phyloP scores from a whole-genome alignment of 2,888 invertebrate genomes.

The Hypolimnas misippus region DNA sequence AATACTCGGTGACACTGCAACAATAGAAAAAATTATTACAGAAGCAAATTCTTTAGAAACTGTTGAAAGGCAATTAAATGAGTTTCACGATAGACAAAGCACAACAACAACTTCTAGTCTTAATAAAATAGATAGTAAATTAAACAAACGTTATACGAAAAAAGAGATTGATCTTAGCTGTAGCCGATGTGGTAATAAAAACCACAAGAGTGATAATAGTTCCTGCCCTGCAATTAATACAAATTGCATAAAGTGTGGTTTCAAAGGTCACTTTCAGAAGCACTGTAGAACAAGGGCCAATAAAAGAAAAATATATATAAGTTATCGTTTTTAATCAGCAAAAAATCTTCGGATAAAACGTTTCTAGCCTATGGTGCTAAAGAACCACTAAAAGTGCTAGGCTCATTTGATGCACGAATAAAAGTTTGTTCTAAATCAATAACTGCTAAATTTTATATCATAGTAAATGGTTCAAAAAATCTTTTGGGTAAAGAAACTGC shows the following conservation, averaged over 20 bases:
- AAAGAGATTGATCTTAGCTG: no score
- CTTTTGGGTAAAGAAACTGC: neutral
- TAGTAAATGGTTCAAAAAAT: neutral
- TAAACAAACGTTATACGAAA: no score
- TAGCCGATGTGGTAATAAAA: no score
- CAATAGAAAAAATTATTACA: no score
- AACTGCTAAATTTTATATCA: neutral
- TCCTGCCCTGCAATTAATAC: neutral
- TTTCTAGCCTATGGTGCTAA: neutral
- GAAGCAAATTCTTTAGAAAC: no score
- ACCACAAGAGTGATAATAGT: no score
- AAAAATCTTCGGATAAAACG: neutral
- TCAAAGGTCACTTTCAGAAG: neutral
- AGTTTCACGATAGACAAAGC: no score
- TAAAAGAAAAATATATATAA: no score
- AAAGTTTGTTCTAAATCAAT: neutral
- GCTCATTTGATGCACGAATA: neutral
- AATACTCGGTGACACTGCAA: no score
- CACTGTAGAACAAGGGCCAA: neutral
- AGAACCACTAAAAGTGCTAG: neutral
- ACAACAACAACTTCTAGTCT: no score
- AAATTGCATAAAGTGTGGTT: neutral
- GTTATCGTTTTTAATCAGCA: neutral
- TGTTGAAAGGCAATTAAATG: no score
- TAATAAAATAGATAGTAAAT: no score